A percentile compares a stretch with the other conserved stretches of the same genome.
phyloP scores from a whole-genome alignment of 23 tunicate species.

The Diplosoma virens region DNA sequence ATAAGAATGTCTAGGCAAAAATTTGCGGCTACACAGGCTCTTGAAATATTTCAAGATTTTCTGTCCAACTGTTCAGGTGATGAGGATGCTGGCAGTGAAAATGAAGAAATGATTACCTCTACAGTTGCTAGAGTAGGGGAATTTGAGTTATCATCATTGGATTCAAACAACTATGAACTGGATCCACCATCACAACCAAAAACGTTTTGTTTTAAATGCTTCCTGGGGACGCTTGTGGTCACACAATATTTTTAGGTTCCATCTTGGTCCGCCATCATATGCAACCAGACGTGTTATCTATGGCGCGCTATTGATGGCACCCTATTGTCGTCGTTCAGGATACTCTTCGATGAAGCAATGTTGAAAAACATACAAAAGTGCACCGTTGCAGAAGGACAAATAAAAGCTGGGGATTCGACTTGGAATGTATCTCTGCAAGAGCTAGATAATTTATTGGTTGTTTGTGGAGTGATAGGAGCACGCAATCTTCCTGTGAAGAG shows the following conservation, averaged over 20 bases:
- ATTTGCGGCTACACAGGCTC: too few species aligned
- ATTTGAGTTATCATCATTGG: too few species aligned
- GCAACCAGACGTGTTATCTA: slow-evolving; percentile 18
- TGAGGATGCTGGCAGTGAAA: too few species aligned
- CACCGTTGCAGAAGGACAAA: slow-evolving; percentile 21
- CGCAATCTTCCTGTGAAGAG: slow-evolving; percentile 20
- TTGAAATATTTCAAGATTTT: too few species aligned
- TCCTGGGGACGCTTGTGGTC: slow-evolving; percentile 7
- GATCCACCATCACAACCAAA: too few species aligned
- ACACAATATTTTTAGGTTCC: neutral
- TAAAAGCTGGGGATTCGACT: slow-evolving; percentile 15
- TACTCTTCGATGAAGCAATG: slow-evolving; percentile 24
- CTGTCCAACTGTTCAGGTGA: too few species aligned
- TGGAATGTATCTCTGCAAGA: slow-evolving; percentile 23
- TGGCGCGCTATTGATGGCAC: too few species aligned
- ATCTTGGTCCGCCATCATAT: neutral
- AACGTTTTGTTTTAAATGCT: slow-evolving; percentile 6
- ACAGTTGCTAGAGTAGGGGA: too few species aligned
- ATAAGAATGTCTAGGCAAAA: too few species aligned
- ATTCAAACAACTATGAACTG: too few species aligned
- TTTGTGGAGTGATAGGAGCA: slow-evolving; percentile 20
- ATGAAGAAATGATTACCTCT: too few species aligned
- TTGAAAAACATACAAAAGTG: slow-evolving; percentile 14
- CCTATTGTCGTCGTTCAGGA: slow-evolving; percentile 30
- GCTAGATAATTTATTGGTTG: slow-evolving; percentile 14